These are phyloP conservation scores for Cerceris rybyensis DNA, from an alignment of 2,888 invertebrate species.

Conservation along the genomic window DNA sequence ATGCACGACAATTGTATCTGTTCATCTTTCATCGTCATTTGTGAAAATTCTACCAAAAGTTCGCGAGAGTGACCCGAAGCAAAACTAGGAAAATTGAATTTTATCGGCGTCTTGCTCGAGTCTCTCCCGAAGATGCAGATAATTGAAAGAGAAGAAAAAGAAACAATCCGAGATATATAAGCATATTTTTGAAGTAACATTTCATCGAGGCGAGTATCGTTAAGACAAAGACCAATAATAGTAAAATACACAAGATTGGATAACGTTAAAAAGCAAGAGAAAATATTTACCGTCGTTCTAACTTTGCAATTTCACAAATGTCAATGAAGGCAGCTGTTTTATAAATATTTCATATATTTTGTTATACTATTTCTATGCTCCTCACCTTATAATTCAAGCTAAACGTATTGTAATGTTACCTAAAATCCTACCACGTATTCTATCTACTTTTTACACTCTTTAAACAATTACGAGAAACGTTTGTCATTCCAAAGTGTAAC, in stretches of 20 bases:
- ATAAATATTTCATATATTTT: slow-evolving; percentile 81
- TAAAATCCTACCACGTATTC: slow-evolving; percentile 52
- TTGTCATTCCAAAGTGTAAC: slow-evolving; percentile 30
- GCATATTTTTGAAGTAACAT: slow-evolving; percentile 4
- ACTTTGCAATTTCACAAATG: slow-evolving; percentile 65
- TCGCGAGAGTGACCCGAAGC: slow-evolving; percentile 5
- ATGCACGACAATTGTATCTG: slow-evolving; percentile 76
- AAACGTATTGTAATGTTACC: slow-evolving; percentile 61
- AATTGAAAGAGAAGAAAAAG: not conserved
- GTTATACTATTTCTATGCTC: slow-evolving; percentile 81
- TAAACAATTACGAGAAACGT: slow-evolving; percentile 31
- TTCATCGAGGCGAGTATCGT: slow-evolving; percentile 9
- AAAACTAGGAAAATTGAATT: not conserved
- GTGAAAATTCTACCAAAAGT: slow-evolving; percentile 59
- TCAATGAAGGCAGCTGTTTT: slow-evolving; percentile 74
- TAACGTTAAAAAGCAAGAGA: not conserved
- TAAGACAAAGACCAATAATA: slow-evolving; percentile 25
- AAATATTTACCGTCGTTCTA: not conserved
- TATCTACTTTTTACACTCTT: slow-evolving; percentile 66
- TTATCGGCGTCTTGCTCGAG: not conserved
- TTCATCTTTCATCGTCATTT: slow-evolving; percentile 73
- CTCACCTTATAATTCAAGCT: slow-evolving; percentile 72
- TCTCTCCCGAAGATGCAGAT: not conserved
- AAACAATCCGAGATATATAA: not conserved
- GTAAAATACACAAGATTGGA: not conserved